Evolutionary conservation across 2,797 vertebrate genomes (phyloP), one percentile per base, ranked within the genome.

Genomic region (Kryptopterus vitreolus): DNA sequence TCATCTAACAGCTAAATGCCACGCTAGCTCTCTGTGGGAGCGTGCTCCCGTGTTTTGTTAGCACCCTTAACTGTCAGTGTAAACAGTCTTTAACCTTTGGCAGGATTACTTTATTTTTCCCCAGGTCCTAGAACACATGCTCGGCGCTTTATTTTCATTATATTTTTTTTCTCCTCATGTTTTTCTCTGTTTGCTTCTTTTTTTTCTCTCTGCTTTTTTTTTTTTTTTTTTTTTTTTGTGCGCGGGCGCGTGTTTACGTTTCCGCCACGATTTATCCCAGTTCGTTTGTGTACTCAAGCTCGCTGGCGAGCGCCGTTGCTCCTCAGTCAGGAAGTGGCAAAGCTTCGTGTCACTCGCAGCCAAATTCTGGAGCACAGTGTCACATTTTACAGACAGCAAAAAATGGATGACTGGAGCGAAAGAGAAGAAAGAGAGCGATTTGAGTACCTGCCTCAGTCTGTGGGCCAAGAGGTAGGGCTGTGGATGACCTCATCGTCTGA

Each of bases 401-500:
- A 59, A 7, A 46, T n/a, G 16, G 22, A 53, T 29, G 48, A 71
- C 53, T 20, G 33, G 22, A 24, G 50, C 63, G 12, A 57, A 38
- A 26, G 9, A 57, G 33, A 59, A 70, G 73, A 81, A 78, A 80
- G 74, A 26, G 62, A 57, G 16, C 16, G 78, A 50, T 57, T 70
- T 50, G 68, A 79, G 62, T 87, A 86, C 83, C 81, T 87, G 80
- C 83, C 57, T 62, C 63, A 73, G 82, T 76, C 65, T 74, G 72
- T 71, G 38, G 79, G 85, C 80, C 38, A 80, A 74, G 71, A 53
- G 70, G 80, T 74, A 80, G 81, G 43, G 81, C 84, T 71, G 83
- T 48, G 61, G 58, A 85, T 88, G 87, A 89, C 85, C 84, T 88
- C 87, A 88, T 81, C 62, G 84, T 88, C 86, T 89, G 84, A 84